Evolutionary conservation across 2,797 vertebrate genomes (phyloP), one percentile per base, ranked within the genome.

Genomic region (Diceros bicornis): DNA sequence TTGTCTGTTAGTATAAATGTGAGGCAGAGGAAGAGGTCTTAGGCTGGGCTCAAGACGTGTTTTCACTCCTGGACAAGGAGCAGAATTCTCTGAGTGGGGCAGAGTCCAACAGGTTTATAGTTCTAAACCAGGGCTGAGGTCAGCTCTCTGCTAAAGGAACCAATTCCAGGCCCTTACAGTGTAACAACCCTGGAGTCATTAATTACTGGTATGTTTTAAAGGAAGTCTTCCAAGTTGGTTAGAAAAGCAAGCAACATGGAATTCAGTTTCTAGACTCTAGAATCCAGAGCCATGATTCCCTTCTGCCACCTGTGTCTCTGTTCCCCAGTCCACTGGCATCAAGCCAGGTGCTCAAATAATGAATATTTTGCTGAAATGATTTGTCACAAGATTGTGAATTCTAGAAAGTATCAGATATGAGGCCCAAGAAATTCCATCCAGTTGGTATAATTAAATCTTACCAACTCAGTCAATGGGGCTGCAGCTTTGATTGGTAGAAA

Each of bases 361-460:
- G 64, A 79, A 8, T 41, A 37, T 71, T 52, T 88, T 92, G 29
- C 37, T 62, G 57, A 27, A 32, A 86, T 90, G 61, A 81, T 93
- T 71, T 74, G 64, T 37, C 47, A 9, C 16, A 89, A 27, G 66
- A 13, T 29, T 89, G 41, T 72, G 10, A 90, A 34, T 75, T 84
- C 66, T 84, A 72, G 32, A 32, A 83, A 34, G 34, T 23, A 66
- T 81, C 61, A 81, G 32, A 68, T 41, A 27, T 29, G 32, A 90
- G 59, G 23, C 16, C n/a, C 52, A 89, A 83, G 62, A 91, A 89
- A 91, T 71, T 47, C 41, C 44, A 59, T 85, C 69, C n/a, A n/a
- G 2, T 77, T 81, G 17, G 6, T 68, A 59, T 61, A 90, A 68
- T 86, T 84, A 64, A 82, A 83, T 91, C 83, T 94, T 93, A 59